Conservation (phyloP, 2,888 invertebrate genomes). For the Siphonodentalium dalli region DNA sequence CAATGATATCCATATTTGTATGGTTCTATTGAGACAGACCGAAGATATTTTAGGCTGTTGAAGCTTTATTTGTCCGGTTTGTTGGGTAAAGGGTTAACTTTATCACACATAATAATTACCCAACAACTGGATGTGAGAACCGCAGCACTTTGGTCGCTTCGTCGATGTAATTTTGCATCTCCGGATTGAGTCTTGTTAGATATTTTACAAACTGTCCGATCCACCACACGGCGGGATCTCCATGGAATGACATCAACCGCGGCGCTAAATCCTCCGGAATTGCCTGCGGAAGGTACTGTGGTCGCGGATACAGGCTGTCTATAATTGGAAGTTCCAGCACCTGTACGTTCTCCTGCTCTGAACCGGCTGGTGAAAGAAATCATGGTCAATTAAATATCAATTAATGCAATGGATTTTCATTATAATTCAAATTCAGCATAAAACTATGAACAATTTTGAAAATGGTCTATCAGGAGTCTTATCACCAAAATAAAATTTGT, state of each 20-base stretch:
- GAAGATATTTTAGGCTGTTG: too few relatives aligned
- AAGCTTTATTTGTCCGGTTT: too few relatives aligned
- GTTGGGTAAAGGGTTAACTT: too few relatives aligned
- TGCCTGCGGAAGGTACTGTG: slow-evolving; percentile 81
- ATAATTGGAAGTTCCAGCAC: slow-evolving; percentile 92
- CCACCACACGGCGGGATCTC: slow-evolving; percentile 97
- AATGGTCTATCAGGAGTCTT: too few relatives aligned
- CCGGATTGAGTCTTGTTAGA: slow-evolving; percentile 80
- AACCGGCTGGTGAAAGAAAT: slow-evolving; percentile 14
- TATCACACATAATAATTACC: too few relatives aligned
- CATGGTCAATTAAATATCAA: too few relatives aligned
- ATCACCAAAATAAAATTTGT: too few relatives aligned
- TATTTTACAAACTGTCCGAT: slow-evolving; percentile 93
- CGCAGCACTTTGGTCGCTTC: slow-evolving; percentile 79
- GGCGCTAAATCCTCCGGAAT: slow-evolving; percentile 84
- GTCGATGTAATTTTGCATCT: slow-evolving; percentile 76
- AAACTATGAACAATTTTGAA: too few relatives aligned
- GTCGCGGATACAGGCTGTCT: slow-evolving; percentile 82
- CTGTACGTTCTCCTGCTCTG: slow-evolving; percentile 66
- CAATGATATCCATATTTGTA: too few relatives aligned
- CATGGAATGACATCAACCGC: slow-evolving; percentile 77
- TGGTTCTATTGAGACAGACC: too few relatives aligned
- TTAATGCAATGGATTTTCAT: too few relatives aligned
- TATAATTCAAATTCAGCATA: too few relatives aligned
- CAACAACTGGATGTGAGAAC: slow-evolving; percentile 86